Evolutionary conservation across 2,888 invertebrate genomes (phyloP).

Genomic region (Stenichneumon culpator): DNA sequence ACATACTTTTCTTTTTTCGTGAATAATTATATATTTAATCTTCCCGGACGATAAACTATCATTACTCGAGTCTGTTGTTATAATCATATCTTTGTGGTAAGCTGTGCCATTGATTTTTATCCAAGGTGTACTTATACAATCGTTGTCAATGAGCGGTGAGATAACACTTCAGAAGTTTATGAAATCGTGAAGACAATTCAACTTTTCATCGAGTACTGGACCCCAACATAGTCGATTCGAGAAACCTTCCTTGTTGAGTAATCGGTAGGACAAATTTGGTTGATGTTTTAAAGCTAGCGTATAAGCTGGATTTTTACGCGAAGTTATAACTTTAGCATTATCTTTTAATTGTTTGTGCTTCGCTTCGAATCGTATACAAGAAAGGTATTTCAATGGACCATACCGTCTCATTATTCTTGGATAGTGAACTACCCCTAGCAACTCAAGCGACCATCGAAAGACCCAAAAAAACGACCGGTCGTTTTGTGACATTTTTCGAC

Average conservation of each 20-base stretch:
- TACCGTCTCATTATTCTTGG: constrained; percentile 23
- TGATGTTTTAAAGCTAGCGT: constrained; percentile 44
- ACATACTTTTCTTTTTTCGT: not conserved
- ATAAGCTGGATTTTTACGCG: constrained; percentile 39
- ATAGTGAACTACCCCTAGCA: constrained; percentile 43
- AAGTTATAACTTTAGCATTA: constrained; percentile 9
- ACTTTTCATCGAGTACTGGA: constrained; percentile 13
- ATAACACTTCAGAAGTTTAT: not conserved
- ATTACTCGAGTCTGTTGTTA: not conserved
- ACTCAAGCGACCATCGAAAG: too few species aligned
- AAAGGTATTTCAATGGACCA: constrained; percentile 28
- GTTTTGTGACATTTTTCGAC: too few species aligned
- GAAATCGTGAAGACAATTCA: not conserved
- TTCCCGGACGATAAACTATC: not conserved
- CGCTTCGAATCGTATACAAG: constrained; percentile 47
- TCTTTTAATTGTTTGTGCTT: constrained; percentile 52
- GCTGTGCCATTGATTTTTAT: constrained; percentile 15
- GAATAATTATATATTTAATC: constrained; percentile 8
- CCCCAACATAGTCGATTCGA: constrained; percentile 12
- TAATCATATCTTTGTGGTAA: not conserved
- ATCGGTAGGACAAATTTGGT: constrained; percentile 16
- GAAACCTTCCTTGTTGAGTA: constrained; percentile 25
- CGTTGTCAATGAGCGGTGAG: not conserved
- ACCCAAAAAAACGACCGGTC: too few species aligned
- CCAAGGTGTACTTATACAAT: constrained; percentile 19